Percentiles rank a stretch among this genome's conserved stretches.
Conservation (phyloP, 2,113 vertebrate species). For the Sigmodon hispidus region DNA sequence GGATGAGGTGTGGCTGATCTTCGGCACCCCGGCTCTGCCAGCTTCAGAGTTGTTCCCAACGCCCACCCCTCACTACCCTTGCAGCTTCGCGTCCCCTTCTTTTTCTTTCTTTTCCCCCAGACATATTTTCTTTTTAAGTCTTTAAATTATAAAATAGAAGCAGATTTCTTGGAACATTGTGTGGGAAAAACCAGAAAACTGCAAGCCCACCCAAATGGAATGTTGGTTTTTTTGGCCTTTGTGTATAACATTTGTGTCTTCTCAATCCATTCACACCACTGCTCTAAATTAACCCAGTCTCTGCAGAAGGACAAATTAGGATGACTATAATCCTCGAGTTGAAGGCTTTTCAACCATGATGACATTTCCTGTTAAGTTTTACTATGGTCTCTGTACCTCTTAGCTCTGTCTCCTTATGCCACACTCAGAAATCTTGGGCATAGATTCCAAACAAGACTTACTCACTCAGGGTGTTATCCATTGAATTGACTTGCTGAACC, state of each 20-base stretch:
- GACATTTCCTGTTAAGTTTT: background rate
- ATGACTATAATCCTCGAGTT: background rate
- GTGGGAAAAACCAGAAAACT: constrained; percentile 54
- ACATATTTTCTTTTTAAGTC: constrained; percentile 26
- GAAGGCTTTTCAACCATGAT: background rate
- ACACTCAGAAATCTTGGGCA: background rate
- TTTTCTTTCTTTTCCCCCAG: background rate
- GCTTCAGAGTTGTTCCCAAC: background rate
- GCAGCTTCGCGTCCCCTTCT: background rate
- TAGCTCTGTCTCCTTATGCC: background rate
- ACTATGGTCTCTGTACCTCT: background rate
- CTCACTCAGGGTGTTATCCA: background rate
- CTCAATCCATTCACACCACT: background rate
- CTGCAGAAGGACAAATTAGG: background rate
- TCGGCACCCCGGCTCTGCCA: background rate
- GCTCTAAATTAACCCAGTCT: background rate
- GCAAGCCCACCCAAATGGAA: constrained; percentile 47
- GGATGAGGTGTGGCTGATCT: background rate
- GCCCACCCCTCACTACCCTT: background rate
- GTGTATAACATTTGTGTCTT: constrained; percentile 21
- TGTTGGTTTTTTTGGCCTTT: background rate
- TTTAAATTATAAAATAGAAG: constrained; percentile 39
- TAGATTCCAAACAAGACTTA: background rate
- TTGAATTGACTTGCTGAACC: background rate
- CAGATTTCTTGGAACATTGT: constrained; percentile 57